A percentile compares a stretch with the other conserved stretches of the same genome.
Conservation (phyloP, 2,888 invertebrate species). For the Baronia brevicornis region DNA sequence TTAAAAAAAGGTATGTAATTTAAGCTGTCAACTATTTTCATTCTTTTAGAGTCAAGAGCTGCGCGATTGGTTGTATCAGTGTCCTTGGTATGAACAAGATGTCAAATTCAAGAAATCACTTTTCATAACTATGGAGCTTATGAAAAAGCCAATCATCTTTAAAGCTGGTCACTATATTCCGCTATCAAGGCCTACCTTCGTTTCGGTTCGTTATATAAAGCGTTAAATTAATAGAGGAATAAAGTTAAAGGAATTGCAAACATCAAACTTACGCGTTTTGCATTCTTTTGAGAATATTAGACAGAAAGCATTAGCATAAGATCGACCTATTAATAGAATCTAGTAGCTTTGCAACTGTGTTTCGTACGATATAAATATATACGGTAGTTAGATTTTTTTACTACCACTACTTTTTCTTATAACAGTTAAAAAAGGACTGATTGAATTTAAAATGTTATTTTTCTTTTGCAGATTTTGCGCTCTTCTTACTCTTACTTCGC, state of each 20-base stretch:
- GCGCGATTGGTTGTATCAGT: conserved; percentile 63
- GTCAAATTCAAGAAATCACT: conserved; percentile 50
- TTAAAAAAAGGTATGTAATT: conserved; percentile 1
- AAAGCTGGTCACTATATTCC: conserved; percentile 71
- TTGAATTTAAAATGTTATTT: neutral
- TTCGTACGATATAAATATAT: no score
- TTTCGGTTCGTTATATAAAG: conserved; percentile 43
- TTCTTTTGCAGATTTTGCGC: conserved; percentile 51
- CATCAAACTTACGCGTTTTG: neutral
- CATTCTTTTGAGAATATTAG: no score
- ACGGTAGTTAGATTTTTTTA: no score
- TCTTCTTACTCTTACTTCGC: conserved; percentile 65
- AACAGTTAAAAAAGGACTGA: no score
- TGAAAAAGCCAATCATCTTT: conserved; percentile 64
- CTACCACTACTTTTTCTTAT: no score
- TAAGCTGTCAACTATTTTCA: conserved; percentile 1
- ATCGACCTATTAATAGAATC: no score
- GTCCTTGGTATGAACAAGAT: conserved; percentile 72
- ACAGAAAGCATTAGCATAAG: no score
- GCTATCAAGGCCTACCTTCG: conserved; percentile 67
- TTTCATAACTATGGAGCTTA: conserved; percentile 65
- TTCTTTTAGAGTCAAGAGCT: conserved; percentile 58
- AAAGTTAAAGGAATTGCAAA: neutral
- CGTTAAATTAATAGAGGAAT: neutral
- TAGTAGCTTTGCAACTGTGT: no score